Evolutionary conservation across 30 jellyfish, hydroid and myxozoan genomes (phyloP), one percentile per base, ranked within the genome.

Genomic region (Cassiopea xamachana): DNA sequence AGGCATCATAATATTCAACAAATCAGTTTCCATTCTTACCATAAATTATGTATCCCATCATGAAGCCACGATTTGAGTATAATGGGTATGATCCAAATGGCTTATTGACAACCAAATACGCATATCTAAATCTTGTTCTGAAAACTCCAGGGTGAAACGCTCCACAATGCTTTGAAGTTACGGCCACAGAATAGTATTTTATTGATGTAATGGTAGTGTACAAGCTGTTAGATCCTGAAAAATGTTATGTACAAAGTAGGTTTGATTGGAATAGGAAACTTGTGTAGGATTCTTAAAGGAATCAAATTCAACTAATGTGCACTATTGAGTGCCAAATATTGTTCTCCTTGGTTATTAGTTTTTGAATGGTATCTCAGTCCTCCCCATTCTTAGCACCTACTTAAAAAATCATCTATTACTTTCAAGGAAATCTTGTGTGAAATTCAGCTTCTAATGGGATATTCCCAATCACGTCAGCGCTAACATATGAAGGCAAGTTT

Each of bases 1-100:
- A n/a, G n/a, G n/a, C n/a, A n/a, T n/a, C n/a, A n/a, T n/a, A n/a
- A n/a, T n/a, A n/a, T n/a, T n/a, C n/a, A n/a, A n/a, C n/a, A n/a
- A n/a, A n/a, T n/a, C n/a, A n/a, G n/a, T n/a, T n/a, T n/a, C n/a
- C n/a, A 51, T 51, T 51, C 9, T 6, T 73, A 73, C 81, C 61
- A 39, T 73, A 73, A 44, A 7, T 19, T 12, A 73, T 39, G 81
- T 73, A 73, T 47, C 81, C 81, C 19, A 73, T 39, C 59, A 73
- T 47, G 18, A 73, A 2, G 8, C 81, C 81, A 7, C 81, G 5
- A 7, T 73, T 73, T 10, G 81, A 6, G 2, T 19, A 6, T 27
- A 58, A 73, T 2, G 81, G 81, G 27, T 73, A 73, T 6, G 81
- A 73, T 47, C 81, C 81, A 73, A 73, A 18, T 27, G 55, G 81